Evolutionary conservation across 1,140 invertebrate species (phyloP).

Genomic region (Acromyrmex echinatior): DNA sequence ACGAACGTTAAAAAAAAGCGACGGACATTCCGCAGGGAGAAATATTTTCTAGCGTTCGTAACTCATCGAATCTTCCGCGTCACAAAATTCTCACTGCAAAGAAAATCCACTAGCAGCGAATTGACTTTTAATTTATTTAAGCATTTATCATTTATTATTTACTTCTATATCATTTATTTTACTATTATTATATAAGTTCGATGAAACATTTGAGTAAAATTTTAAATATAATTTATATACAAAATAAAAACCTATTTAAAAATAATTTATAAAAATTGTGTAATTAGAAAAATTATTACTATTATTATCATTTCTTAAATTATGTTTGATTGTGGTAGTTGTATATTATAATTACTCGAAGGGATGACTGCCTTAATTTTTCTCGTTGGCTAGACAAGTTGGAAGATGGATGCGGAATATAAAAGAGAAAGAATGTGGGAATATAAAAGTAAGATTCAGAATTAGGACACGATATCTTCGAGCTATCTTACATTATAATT

Average conservation of each 20-base stretch:
- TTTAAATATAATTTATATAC: neutral
- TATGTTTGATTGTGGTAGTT: neutral
- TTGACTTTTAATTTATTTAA: conserved; percentile 64
- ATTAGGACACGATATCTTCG: too few species aligned
- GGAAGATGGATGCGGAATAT: too few species aligned
- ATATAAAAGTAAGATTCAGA: too few species aligned
- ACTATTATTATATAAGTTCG: neutral
- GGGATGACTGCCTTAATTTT: too few species aligned
- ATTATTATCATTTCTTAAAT: neutral
- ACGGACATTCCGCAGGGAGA: conserved; percentile 54
- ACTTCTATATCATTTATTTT: neutral
- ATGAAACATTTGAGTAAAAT: neutral
- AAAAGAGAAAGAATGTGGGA: too few species aligned
- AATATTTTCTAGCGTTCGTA: conserved; percentile 74
- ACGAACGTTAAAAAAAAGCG: conserved; percentile 46
- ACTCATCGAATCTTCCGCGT: conserved; percentile 75
- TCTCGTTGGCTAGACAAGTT: too few species aligned
- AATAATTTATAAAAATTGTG: neutral
- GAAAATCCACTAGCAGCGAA: conserved; percentile 63
- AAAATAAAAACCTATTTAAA: neutral
- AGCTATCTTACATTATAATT: too few species aligned
- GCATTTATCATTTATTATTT: conserved; percentile 37
- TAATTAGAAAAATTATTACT: neutral
- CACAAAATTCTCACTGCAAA: conserved; percentile 58
- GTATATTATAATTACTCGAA: neutral